Evolutionary conservation across 2,113 vertebrate species (phyloP).

Genomic region (Ochotona curzoniae): DNA sequence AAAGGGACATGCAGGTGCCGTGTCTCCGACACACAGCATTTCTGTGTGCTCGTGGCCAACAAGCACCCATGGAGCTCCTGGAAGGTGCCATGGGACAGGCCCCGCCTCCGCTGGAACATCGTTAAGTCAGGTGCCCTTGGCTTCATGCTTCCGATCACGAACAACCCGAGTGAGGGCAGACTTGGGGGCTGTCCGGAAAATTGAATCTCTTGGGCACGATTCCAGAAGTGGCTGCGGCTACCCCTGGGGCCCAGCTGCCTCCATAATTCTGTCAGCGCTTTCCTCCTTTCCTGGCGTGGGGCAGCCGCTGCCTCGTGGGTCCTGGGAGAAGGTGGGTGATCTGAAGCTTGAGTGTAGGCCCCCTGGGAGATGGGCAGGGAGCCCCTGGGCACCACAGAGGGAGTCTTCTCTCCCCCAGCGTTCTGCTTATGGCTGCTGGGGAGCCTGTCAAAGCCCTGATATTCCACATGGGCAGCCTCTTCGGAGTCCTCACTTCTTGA

Average conservation of each 20-base stretch:
- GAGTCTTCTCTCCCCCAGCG: constrained; percentile 81
- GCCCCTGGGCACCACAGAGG: constrained; percentile 72
- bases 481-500: constrained; percentile 81
- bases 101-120: neutral
- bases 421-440: constrained; percentile 76
- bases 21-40: neutral
- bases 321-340: constrained; percentile 28
- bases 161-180: neutral
- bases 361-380: constrained; percentile 67
- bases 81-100: neutral
- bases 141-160: fast-evolving
- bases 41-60: neutral
- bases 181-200: neutral
- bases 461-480: constrained; percentile 83
- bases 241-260: neutral
- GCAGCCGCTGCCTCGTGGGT: fast-evolving
- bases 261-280: neutral
- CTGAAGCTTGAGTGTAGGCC: constrained; percentile 21
- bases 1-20: neutral
- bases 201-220: neutral
- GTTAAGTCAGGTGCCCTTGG: neutral
- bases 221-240: neutral
- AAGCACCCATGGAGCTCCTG: fast-evolving
- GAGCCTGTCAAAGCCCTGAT: constrained; percentile 79
- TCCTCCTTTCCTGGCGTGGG: neutral